Percentiles rank a stretch among this genome's conserved stretches.
These are phyloP conservation scores for Aspidiotus rigidus DNA, from an alignment of 2,888 invertebrate species.

Conservation along the genomic window DNA sequence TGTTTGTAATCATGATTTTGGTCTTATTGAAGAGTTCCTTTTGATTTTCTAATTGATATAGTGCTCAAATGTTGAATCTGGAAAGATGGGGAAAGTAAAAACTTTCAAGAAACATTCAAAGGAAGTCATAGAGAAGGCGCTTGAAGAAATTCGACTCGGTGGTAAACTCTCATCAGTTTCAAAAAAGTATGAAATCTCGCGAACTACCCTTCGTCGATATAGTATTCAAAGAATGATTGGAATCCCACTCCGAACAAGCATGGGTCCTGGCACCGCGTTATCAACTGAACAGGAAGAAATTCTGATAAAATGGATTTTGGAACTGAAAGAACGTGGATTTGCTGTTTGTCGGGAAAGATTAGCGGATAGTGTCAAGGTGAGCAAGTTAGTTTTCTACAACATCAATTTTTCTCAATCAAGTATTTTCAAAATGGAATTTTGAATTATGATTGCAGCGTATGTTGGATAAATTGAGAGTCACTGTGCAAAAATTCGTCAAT, in stretches of 20 bases:
- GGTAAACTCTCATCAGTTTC: neutral
- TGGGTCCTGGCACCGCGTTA: neutral
- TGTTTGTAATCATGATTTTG: neutral
- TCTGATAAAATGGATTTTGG: neutral
- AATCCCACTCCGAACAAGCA: neutral
- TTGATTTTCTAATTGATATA: neutral
- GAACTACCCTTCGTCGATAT: neutral
- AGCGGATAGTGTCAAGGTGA: neutral
- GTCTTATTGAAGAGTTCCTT: neutral
- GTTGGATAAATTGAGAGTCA: no score
- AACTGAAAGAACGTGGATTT: neutral
- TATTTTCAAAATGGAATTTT: no score
- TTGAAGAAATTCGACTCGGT: neutral
- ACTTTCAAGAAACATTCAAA: neutral
- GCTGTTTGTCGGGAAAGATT: neutral
- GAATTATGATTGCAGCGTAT: no score
- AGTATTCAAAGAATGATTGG: neutral
- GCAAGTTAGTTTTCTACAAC: no score
- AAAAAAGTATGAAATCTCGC: neutral
- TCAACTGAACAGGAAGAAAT: neutral
- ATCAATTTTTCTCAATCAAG: no score
- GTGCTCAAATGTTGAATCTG: neutral
- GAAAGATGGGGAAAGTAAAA: neutral
- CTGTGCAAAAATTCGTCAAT: neutral
- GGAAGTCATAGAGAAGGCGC: neutral